Evolutionary conservation across 2,797 vertebrate genomes (phyloP).

Genomic region (Acipenser oxyrinchus): DNA sequence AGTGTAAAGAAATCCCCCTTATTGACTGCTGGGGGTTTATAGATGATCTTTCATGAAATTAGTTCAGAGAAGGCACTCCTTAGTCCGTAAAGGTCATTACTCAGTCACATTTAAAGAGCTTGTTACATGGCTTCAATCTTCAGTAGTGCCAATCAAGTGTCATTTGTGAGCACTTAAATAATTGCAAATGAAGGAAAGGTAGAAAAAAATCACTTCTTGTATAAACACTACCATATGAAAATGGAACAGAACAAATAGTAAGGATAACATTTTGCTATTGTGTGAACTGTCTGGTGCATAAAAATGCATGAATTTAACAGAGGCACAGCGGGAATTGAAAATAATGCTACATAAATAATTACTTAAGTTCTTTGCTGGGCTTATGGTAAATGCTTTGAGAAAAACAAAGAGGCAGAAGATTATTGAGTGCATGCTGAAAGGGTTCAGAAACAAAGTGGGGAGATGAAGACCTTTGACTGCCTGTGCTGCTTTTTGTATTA

Average conservation of each 20-base stretch:
- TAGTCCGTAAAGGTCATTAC: not conserved
- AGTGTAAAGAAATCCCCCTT: too few species aligned
- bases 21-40: too few species aligned
- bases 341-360: slow-evolving; percentile 13
- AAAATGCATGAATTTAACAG: slow-evolving; percentile 17
- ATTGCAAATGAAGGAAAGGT: slow-evolving; percentile 14
- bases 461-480: slow-evolving; percentile 64
- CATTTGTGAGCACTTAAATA: slow-evolving; percentile 19
- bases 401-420: slow-evolving; percentile 15
- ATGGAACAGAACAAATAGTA: slow-evolving; percentile 9
- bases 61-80: too few species aligned
- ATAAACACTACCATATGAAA: slow-evolving; percentile 21
- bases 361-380: slow-evolving; percentile 16
- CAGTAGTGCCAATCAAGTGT: slow-evolving; percentile 13
- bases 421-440: slow-evolving; percentile 20
- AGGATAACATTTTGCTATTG: not conserved
- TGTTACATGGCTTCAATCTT: not conserved
- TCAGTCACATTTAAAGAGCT: not conserved
- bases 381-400: slow-evolving; percentile 11
- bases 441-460: slow-evolving; percentile 26
- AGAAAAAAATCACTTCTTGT: slow-evolving; percentile 12
- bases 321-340: slow-evolving; percentile 5
- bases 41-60: too few species aligned
- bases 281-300: slow-evolving; percentile 7
- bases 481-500: slow-evolving; percentile 63